Evolutionary conservation across 2,888 invertebrate species (phyloP).

Genomic region (Tineola bisselliella): DNA sequence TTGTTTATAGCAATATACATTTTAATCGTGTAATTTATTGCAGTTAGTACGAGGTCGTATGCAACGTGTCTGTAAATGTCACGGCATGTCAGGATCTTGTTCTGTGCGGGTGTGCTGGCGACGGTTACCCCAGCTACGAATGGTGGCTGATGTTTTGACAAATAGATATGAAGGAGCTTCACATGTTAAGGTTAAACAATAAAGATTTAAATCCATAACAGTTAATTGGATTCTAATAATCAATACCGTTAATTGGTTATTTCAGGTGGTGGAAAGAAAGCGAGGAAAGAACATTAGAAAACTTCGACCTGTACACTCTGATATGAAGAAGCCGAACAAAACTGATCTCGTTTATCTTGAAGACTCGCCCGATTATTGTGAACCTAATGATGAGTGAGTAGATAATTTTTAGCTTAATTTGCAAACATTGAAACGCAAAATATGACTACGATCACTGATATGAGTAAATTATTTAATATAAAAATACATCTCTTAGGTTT

Average conservation of each 20-base stretch:
- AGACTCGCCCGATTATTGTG: constrained; percentile 92
- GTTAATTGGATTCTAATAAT: constrained; percentile 13
- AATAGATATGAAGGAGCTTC: constrained; percentile 89
- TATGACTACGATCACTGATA: no score
- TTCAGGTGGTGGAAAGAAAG: constrained; percentile 71
- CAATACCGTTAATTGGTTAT: constrained; percentile 13
- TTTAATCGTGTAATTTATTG: not conserved
- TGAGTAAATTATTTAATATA: no score
- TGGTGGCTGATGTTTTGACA: constrained; percentile 80
- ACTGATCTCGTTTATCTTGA: constrained; percentile 91
- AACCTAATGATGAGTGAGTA: constrained; percentile 82
- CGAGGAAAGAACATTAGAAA: constrained; percentile 73
- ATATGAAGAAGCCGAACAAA: constrained; percentile 87
- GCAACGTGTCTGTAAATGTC: constrained; percentile 92
- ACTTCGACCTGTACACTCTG: constrained; percentile 76
- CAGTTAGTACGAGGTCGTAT: constrained; percentile 78
- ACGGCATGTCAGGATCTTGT: constrained; percentile 93
- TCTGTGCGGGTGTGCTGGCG: constrained; percentile 92
- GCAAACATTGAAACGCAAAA: no score
- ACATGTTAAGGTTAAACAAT: constrained; percentile 74
- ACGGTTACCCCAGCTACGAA: constrained; percentile 78
- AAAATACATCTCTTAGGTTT: no score
- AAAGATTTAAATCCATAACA: not conserved
- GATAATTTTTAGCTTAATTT: not conserved
- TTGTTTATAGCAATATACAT: no score